These are phyloP conservation scores for Amblyornis subalaris DNA, from an alignment of 2,113 vertebrate species.

Conservation along the genomic window DNA sequence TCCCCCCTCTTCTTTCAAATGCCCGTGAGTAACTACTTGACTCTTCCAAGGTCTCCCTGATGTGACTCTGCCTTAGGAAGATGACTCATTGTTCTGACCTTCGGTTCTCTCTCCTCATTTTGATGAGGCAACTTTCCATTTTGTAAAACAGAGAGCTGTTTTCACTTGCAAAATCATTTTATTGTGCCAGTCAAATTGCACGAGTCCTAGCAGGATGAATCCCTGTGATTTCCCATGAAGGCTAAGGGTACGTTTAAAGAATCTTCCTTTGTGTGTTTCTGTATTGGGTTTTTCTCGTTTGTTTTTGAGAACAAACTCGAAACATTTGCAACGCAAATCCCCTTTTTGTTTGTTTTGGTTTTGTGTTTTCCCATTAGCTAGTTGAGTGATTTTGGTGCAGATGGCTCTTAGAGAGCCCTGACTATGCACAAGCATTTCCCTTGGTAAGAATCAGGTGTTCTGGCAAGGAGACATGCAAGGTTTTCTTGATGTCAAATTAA, in stretches of 20 bases:
- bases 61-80: slow-evolving; percentile 25
- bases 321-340: neutral
- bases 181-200: slow-evolving; percentile 19
- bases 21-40: neutral
- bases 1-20: neutral
- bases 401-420: neutral
- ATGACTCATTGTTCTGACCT: slow-evolving; percentile 50
- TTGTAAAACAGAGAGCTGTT: slow-evolving; percentile 37
- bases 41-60: neutral
- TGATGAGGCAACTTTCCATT: slow-evolving; percentile 40
- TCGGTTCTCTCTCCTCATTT: neutral
- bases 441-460: neutral
- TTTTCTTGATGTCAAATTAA: neutral
- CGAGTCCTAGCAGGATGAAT: neutral
- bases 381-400: neutral
- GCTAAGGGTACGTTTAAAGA: neutral
- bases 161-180: slow-evolving; percentile 49
- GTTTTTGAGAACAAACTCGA: neutral
- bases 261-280: neutral
- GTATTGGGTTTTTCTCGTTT: neutral
- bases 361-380: neutral
- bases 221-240: slow-evolving; percentile 1
- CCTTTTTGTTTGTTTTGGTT: neutral
- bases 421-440: neutral
- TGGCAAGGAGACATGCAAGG: neutral